phyloP scores from a whole-genome alignment of 1,140 invertebrate species.

The Philaenus spumarius region DNA sequence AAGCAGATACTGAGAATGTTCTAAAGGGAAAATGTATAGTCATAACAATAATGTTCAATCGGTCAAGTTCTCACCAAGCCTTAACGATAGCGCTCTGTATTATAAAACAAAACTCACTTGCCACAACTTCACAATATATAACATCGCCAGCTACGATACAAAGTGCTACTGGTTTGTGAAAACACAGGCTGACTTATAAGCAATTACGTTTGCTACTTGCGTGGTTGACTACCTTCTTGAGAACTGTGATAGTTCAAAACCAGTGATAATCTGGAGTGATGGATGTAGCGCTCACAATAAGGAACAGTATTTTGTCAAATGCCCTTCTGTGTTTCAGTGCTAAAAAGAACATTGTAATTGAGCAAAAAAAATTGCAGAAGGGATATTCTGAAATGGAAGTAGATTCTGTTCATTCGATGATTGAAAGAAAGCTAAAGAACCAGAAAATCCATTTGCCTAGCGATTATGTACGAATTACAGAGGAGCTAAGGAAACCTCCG shows the following conservation, averaged over 20 bases:
- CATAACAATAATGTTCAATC: conserved; percentile 39
- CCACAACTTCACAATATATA: conserved; percentile 41
- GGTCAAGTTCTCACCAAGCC: conserved; percentile 36
- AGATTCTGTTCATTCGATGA: conserved; percentile 36
- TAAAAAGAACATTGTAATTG: conserved; percentile 31
- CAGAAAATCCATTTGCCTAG: conserved; percentile 14
- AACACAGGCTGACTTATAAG: conserved; percentile 36
- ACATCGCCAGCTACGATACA: conserved; percentile 33
- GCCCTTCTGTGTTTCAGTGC: conserved; percentile 30
- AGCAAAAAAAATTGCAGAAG: conserved; percentile 41
- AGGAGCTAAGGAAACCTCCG: background rate
- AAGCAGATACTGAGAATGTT: conserved; percentile 27
- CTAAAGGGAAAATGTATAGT: conserved; percentile 22
- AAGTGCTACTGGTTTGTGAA: conserved; percentile 41
- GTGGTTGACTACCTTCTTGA: conserved; percentile 33
- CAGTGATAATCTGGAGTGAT: conserved; percentile 24
- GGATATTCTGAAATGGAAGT: conserved; percentile 42
- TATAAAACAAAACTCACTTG: conserved; percentile 46
- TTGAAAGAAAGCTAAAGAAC: conserved; percentile 30
- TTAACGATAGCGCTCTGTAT: conserved; percentile 38
- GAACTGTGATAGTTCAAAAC: background rate
- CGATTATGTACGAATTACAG: background rate
- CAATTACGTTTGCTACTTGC: conserved; percentile 37
- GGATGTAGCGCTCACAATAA: conserved; percentile 34
- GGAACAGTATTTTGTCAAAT: conserved; percentile 35